These are phyloP conservation scores for Lysandra coridon DNA, from an alignment of 2,888 invertebrate genomes.

Conservation along the genomic window DNA sequence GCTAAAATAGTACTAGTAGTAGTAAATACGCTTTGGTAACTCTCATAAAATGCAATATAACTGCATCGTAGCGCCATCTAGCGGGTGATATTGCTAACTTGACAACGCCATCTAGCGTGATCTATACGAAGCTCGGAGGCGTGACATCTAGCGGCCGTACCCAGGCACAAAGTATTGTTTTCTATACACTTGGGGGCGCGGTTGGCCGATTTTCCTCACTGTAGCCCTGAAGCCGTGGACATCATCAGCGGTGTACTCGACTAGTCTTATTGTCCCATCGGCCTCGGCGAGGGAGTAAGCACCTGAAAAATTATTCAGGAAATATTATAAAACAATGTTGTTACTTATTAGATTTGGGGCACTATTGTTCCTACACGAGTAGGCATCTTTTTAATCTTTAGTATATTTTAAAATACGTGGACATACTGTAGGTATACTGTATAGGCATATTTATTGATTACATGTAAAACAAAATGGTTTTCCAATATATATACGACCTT, in stretches of 20 bases:
- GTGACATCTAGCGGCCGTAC: constrained; percentile 67
- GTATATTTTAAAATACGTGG: too few relatives aligned
- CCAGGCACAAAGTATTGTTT: constrained; percentile 53
- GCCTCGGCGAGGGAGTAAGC: constrained; percentile 76
- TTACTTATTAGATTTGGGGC: too few relatives aligned
- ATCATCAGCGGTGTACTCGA: constrained; percentile 77
- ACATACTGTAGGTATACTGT: too few relatives aligned
- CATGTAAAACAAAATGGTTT: too few relatives aligned
- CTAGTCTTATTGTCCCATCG: constrained; percentile 75
- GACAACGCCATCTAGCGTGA: constrained; percentile 9
- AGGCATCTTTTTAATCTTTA: too few relatives aligned
- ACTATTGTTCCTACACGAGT: too few relatives aligned
- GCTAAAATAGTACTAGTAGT: neutral
- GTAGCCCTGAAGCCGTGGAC: constrained; percentile 75
- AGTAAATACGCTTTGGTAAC: neutral
- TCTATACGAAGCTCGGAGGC: constrained; percentile 29
- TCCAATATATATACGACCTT: too few relatives aligned
- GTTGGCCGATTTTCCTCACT: constrained; percentile 75
- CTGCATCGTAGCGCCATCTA: constrained; percentile 14
- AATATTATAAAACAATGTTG: neutral
- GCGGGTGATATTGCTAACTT: too few relatives aligned
- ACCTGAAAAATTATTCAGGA: constrained; percentile 51
- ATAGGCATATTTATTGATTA: too few relatives aligned
- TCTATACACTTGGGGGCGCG: constrained; percentile 67
- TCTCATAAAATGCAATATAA: neutral